Percentiles rank a stretch among this genome's conserved stretches.
These are phyloP conservation scores for Capricornis sumatraensis DNA, from an alignment of 2,113 vertebrate genomes.

Conservation along the genomic window DNA sequence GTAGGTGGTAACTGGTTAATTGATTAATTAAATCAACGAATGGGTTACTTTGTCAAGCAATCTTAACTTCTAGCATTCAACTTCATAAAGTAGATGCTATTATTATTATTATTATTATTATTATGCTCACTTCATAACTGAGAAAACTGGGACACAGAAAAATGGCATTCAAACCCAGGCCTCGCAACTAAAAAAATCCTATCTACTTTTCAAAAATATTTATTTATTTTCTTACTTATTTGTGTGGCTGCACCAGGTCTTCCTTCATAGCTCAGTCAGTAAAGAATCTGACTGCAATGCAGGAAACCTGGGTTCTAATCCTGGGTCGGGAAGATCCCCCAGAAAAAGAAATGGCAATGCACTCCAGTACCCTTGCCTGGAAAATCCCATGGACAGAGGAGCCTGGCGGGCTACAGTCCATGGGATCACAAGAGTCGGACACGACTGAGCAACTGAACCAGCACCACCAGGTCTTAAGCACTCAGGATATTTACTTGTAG, in stretches of 20 bases:
- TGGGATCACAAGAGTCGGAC: background rate
- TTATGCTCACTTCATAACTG: background rate
- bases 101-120: background rate
- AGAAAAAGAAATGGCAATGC: background rate
- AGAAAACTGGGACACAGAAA: background rate
- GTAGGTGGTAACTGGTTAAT: background rate
- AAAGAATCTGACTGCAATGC: background rate
- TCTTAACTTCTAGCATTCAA: background rate
- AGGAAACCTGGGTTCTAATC: background rate
- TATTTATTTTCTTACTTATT: background rate
- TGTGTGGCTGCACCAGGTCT: background rate
- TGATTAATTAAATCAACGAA: background rate
- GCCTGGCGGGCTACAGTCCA: accelerated
- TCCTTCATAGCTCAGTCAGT: background rate
- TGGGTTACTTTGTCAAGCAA: background rate
- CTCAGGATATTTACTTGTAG: background rate
- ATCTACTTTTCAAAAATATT: background rate
- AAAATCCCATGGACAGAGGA: background rate
- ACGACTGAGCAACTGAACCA: accelerated
- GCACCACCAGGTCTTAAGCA: background rate
- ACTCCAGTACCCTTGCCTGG: background rate
- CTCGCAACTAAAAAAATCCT: background rate
- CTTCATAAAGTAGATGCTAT: background rate
- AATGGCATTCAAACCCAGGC: background rate
- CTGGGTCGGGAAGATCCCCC: background rate